Evolutionary conservation across 2,888 invertebrate genomes (phyloP), one percentile per base, ranked within the genome.

Genomic region (Hirtodrosophila histrioides): DNA sequence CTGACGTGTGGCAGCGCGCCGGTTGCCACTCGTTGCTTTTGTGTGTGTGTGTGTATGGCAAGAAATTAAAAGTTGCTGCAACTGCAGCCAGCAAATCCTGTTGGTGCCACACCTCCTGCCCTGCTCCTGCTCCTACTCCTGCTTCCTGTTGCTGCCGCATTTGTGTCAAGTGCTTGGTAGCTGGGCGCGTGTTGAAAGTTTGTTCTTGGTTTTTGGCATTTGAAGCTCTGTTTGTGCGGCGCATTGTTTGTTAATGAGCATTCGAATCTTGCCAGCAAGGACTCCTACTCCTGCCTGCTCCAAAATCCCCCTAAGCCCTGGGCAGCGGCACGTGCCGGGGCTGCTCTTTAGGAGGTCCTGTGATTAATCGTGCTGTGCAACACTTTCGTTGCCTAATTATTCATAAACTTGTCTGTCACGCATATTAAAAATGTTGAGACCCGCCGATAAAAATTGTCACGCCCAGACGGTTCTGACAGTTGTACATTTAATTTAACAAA

Each of bases 171-270:
- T 88, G 73, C 84, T 78, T 40, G 79, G 64, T 64, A 54, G 75
- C 66, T 62, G 36, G 63, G 51, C 79, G 71, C 81, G 85, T 80
- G 88, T 64, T 65, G 49, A 71, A 83, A 88, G 65, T 86, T 88
- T 79, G 84, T 86, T n/a, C n/a, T n/a, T 88, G 80, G 88, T 86
- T 86, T 88, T 85, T 83, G 84, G 88, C 86, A 82, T 85, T 83
- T 76, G 79, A 60, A 68, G 69, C 54, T 43, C 63, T 68, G 58
- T 77, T 74, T 73, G 74, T 74, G 61, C 57, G 35, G 24, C 44
- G 35, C 74, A 64, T 73, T 60, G 72, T 72, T 65, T 63, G 61
- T 79, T 79, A 75, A 78, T 78, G 78, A 74, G 69, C 58, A 60
- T 74, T 78, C 78, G 69, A 75, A 61, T 78, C 73, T 50, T 55